These are phyloP conservation scores for Turritopsis rubra DNA, from an alignment of 30 jellyfish, hydroid and myxozoan genomes.

Conservation along the genomic window DNA sequence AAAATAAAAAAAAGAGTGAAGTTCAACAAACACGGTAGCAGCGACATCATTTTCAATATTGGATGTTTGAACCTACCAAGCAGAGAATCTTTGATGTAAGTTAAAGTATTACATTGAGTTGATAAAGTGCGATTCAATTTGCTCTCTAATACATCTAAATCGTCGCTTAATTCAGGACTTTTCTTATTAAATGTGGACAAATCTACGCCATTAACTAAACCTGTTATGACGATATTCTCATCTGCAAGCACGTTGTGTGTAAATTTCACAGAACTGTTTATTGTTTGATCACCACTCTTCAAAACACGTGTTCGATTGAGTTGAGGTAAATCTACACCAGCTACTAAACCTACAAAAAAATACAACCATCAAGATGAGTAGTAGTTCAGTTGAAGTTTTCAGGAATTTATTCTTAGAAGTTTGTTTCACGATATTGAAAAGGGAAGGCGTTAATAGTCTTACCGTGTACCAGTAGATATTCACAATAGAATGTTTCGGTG, in stretches of 20 bases:
- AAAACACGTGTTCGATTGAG: slow-evolving; percentile 15
- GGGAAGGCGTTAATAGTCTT: neutral
- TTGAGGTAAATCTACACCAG: slow-evolving; percentile 29
- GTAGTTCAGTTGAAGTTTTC: neutral
- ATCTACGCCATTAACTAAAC: slow-evolving; percentile 43
- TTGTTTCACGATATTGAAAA: neutral
- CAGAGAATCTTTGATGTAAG: slow-evolving; percentile 14
- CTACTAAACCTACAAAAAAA: slow-evolving; percentile 22
- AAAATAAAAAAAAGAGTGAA: neutral
- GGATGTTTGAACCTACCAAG: slow-evolving; percentile 12
- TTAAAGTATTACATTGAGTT: slow-evolving; percentile 39
- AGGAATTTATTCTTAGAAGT: too few relatives aligned
- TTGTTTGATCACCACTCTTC: slow-evolving; percentile 28
- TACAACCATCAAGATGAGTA: neutral
- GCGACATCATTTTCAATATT: neutral
- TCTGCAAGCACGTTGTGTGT: slow-evolving; percentile 8
- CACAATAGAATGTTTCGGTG: neutral
- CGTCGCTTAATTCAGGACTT: neutral
- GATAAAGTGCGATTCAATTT: slow-evolving; percentile 5
- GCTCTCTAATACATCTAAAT: neutral
- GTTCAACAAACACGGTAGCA: neutral
- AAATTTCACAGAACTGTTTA: slow-evolving; percentile 14
- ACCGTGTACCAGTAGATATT: slow-evolving; percentile 9
- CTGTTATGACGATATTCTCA: slow-evolving; percentile 24
- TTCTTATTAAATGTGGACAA: neutral